Conservation (phyloP, 1,140 invertebrate species). For the Antheraea mylitta region DNA sequence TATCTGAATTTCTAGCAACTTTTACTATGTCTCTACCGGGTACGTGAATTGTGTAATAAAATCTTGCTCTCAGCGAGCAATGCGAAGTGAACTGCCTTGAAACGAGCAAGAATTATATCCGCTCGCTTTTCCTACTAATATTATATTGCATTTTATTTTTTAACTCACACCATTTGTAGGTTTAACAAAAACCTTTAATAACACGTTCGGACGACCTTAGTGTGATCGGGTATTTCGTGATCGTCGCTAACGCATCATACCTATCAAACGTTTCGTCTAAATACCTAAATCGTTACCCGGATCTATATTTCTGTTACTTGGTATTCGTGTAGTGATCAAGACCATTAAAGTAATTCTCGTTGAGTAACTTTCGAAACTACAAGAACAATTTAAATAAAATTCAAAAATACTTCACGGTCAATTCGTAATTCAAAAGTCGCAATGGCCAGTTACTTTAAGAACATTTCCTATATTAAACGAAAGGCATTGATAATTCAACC, state of each 20-base stretch:
- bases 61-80: constrained; percentile 53
- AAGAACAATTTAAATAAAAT: background rate
- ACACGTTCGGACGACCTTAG: constrained; percentile 27
- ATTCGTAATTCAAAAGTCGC: constrained; percentile 6
- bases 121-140: constrained; percentile 56
- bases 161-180: constrained; percentile 23
- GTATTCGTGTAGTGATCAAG: too few relatives aligned
- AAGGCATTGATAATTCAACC: constrained; percentile 31
- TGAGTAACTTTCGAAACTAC: background rate
- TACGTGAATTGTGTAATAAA: constrained; percentile 69
- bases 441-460: constrained; percentile 21
- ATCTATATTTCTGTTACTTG: too few relatives aligned
- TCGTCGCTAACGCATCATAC: constrained; percentile 34
- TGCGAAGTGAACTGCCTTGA: constrained; percentile 70
- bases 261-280: too few relatives aligned
- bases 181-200: constrained; percentile 10
- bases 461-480: constrained; percentile 27
- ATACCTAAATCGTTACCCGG: too few relatives aligned
- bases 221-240: constrained; percentile 29
- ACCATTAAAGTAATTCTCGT: background rate
- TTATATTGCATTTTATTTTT: constrained; percentile 39
- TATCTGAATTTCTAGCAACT: constrained; percentile 62
- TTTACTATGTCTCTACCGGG: constrained; percentile 54
- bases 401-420: constrained; percentile 2
- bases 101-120: constrained; percentile 62